Conservation (phyloP, 2,797 vertebrate genomes). For the Ataeniobius toweri region DNA sequence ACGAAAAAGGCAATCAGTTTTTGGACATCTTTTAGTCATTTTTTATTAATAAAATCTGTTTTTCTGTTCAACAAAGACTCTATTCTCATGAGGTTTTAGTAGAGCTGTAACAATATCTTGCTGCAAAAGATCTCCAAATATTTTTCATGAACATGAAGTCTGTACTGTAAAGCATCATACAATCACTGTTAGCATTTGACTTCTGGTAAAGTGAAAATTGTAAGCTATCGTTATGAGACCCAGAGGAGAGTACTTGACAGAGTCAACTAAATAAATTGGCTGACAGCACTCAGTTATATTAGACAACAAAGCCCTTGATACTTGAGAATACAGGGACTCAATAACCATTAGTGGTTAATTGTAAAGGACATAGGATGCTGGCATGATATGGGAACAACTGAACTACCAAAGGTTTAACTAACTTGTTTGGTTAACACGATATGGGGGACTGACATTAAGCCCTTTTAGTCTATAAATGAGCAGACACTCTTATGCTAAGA, state of each 20-base stretch:
- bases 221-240: not conserved
- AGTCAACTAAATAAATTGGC: not conserved
- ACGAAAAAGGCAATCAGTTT: not conserved
- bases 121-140: not conserved
- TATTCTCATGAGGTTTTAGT: not conserved
- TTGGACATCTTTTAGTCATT: slow-evolving; percentile 3
- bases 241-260: not conserved
- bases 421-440: not conserved
- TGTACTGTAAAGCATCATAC: not conserved
- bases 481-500: not conserved
- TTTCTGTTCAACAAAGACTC: not conserved
- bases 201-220: not conserved
- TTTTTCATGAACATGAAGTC: not conserved
- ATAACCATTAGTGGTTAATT: not conserved
- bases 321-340: not conserved
- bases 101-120: not conserved
- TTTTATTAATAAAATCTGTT: not conserved
- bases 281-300: not conserved
- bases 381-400: not conserved
- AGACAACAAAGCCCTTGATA: not conserved
- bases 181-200: not conserved
- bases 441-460: not conserved
- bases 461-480: not conserved
- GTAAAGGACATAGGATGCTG: not conserved
- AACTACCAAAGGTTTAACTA: not conserved